phyloP scores from a whole-genome alignment of 2,113 vertebrate genomes.

The Oceanites oceanicus region DNA sequence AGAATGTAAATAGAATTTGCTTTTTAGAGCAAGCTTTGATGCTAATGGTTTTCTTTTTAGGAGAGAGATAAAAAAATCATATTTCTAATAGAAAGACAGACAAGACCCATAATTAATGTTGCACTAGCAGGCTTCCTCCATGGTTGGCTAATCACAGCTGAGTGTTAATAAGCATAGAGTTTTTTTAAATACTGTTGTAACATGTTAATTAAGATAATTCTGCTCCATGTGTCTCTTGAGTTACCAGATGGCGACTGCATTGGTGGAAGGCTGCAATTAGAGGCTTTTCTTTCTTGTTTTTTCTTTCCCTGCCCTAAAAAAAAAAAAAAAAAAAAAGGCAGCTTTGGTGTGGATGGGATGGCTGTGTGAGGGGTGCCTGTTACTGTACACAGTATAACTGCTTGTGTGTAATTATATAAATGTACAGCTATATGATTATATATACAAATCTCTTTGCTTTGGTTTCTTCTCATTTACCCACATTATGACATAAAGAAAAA shows the following conservation, averaged over 20 bases:
- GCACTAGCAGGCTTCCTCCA: conserved; percentile 21
- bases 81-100: conserved; percentile 52
- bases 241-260: conserved; percentile 77
- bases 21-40: conserved; percentile 2
- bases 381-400: conserved; percentile 62
- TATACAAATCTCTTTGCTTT: conserved; percentile 65
- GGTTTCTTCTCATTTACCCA: conserved; percentile 42
- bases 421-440: conserved; percentile 67
- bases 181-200: conserved; percentile 70
- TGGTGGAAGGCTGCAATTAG: conserved; percentile 77
- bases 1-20: conserved; percentile 12
- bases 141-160: conserved; percentile 63
- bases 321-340: not conserved
- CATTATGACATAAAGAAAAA: conserved; percentile 37
- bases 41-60: conserved; percentile 1
- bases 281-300: conserved; percentile 67
- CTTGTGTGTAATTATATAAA: conserved; percentile 75
- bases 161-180: conserved; percentile 64
- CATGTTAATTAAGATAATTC: conserved; percentile 81
- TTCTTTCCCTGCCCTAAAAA: not conserved
- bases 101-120: conserved; percentile 58
- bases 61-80: not conserved
- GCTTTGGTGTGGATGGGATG: conserved; percentile 56
- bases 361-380: conserved; percentile 65
- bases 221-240: conserved; percentile 66